Conservation (phyloP, 35 echinoderm and acorn worm genomes). For the Apostichopus californicus region DNA sequence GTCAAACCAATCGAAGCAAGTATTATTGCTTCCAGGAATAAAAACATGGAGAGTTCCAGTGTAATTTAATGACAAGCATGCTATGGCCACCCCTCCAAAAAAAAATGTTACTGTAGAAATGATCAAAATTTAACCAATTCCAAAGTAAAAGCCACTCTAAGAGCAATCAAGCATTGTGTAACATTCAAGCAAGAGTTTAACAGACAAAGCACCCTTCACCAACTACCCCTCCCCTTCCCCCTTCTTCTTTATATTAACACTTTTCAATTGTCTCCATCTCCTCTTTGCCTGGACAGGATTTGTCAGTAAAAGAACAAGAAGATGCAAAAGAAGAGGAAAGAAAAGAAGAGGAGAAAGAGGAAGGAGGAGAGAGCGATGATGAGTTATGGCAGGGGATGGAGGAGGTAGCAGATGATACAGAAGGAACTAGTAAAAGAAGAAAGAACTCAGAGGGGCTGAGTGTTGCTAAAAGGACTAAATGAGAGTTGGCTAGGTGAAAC, state of each 20-base stretch:
- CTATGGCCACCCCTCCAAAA: too few relatives aligned
- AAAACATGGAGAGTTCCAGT: too few relatives aligned
- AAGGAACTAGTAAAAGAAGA: not conserved
- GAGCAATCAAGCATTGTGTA: too few relatives aligned
- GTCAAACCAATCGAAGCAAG: too few relatives aligned
- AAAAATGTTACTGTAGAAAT: too few relatives aligned
- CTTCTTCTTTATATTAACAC: conserved; percentile 10
- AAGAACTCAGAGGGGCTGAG: not conserved
- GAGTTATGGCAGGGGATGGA: conserved; percentile 70
- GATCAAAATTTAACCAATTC: too few relatives aligned
- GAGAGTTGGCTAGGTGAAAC: not conserved
- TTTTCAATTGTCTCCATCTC: not conserved
- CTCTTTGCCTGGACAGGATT: not conserved
- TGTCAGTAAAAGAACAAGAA: conserved; percentile 25
- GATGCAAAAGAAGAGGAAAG: not conserved
- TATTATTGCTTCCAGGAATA: too few relatives aligned
- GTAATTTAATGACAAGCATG: too few relatives aligned
- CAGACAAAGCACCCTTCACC: too few relatives aligned
- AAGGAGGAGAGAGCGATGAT: conserved; percentile 53
- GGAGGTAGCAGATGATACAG: conserved; percentile 22
- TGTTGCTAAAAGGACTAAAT: conserved; percentile 4
- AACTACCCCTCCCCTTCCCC: not conserved
- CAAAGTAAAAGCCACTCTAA: too few relatives aligned
- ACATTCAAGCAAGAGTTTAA: too few relatives aligned
- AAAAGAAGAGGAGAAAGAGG: conserved; percentile 26